phyloP scores from a whole-genome alignment of 2,888 invertebrate genomes.

The Ophion ventricosus region DNA sequence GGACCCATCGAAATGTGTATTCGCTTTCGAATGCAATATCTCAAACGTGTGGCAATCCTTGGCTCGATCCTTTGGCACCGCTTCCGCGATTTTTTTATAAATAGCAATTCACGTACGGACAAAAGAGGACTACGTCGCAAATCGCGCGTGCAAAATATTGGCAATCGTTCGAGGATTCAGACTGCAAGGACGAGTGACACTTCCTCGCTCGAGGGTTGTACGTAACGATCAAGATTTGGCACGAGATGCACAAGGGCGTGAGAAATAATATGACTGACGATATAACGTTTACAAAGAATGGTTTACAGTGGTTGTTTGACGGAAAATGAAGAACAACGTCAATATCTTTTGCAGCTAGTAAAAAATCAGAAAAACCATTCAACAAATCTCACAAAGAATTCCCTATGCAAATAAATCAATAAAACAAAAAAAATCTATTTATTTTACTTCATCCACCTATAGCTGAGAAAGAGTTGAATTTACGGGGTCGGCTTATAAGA shows the following conservation, averaged over 20 bases:
- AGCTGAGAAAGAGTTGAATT: too few species aligned
- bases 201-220: constrained; percentile 56
- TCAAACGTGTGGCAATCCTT: constrained; percentile 21
- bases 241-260: constrained; percentile 55
- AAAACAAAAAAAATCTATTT: too few species aligned
- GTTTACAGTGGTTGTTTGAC: too few species aligned
- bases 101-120: constrained; percentile 49
- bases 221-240: constrained; percentile 13
- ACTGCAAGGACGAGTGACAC: constrained; percentile 30
- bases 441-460: too few species aligned
- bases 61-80: constrained; percentile 48
- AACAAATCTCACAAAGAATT: too few species aligned
- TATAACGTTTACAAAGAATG: neutral
- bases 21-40: neutral
- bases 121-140: constrained; percentile 66
- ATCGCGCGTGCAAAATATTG: constrained; percentile 71
- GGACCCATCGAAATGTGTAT: neutral
- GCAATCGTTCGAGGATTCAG: constrained; percentile 69
- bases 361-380: too few species aligned
- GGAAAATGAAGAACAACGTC: too few species aligned
- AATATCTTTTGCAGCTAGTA: too few species aligned
- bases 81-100: constrained; percentile 24
- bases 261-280: constrained; percentile 18
- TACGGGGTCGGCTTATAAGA: too few species aligned
- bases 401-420: too few species aligned